Conservation (phyloP, 2,797 vertebrate species). For the Poecilia velifera region DNA sequence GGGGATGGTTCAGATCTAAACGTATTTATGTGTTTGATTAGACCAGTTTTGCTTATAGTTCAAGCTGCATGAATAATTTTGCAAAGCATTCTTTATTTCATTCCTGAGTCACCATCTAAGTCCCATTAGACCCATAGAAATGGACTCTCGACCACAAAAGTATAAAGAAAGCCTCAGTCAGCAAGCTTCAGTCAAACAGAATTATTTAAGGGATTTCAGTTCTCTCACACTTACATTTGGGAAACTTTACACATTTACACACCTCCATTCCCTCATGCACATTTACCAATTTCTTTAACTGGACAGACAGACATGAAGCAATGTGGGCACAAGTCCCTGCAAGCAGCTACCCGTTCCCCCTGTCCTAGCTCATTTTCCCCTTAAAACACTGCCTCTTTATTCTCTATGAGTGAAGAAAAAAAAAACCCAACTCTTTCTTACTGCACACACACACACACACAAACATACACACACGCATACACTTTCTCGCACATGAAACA, state of each 20-base stretch:
- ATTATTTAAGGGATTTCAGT: constrained; percentile 29
- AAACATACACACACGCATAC: constrained; percentile 51
- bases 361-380: constrained; percentile 68
- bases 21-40: background rate
- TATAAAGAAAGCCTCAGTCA: constrained; percentile 18
- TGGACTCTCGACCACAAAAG: constrained; percentile 25
- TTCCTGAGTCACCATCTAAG: background rate
- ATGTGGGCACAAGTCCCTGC: constrained; percentile 71
- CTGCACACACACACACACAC: constrained; percentile 54
- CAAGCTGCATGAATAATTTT: background rate
- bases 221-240: constrained; percentile 7
- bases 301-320: constrained; percentile 68
- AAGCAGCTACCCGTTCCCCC: constrained; percentile 65
- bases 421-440: constrained; percentile 52
- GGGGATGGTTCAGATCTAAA: background rate
- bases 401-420: constrained; percentile 67
- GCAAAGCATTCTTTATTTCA: background rate
- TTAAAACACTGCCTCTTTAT: constrained; percentile 84
- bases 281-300: constrained; percentile 62
- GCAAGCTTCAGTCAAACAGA: constrained; percentile 28
- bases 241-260: constrained; percentile 35
- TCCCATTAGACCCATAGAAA: constrained; percentile 28
- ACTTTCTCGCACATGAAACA: constrained; percentile 60
- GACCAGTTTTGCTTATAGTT: background rate
- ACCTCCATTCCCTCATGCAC: constrained; percentile 52